Base-by-base conservation (phyloP, 2,888 invertebrate genomes). In the Elegia similella region DNA sequence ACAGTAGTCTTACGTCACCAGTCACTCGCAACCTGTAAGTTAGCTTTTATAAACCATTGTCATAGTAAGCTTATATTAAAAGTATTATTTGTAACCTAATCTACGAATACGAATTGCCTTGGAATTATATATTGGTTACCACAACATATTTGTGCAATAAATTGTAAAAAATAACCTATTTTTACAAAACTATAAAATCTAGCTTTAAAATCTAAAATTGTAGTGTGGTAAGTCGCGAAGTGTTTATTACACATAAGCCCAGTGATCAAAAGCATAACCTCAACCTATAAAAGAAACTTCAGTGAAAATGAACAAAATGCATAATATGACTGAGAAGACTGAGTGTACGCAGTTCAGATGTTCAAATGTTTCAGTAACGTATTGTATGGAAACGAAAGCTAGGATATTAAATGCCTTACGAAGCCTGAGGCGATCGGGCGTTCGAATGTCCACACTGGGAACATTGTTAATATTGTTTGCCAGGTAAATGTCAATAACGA, bases 1-100 rank as follows among this genome's bases (percentile, higher is more conserved):
- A 72, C 42, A 56, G 15, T 59, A 59, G 57, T 64, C 66, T 57
- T 69, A 69, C 65, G 73, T 71, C 71, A 73, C 72, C 70, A 64
- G 58, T 68, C 73, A 67, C 67, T 76, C 72, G 70, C 74, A 75
- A 74, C 62, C 62, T 62, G 70, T 80, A 79, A 77, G 66, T 73
- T 80, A 83, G 75, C 69, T 75, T 79, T 76, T 77, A 23, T 23
- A 73, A 72, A 74, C 70, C 63, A 72, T 79, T 74, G 48, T 62
- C 58, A 47, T 62, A 64, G 56, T 32, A 62, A 61, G 61, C 61
- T 61, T 62, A 61, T 46, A 61, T 43, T n/a, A 34, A 23, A 48
- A 48, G 29, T 48, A 48, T 48, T 48, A 48, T 56, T 47, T 23
- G 23, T 42, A 55, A 47, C 6, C 17, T 52, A 17, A 42, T 38